Evolutionary conservation across 1,140 invertebrate species (phyloP), one percentile per base, ranked within the genome.

Genomic region (Bathynomus jamesi): DNA sequence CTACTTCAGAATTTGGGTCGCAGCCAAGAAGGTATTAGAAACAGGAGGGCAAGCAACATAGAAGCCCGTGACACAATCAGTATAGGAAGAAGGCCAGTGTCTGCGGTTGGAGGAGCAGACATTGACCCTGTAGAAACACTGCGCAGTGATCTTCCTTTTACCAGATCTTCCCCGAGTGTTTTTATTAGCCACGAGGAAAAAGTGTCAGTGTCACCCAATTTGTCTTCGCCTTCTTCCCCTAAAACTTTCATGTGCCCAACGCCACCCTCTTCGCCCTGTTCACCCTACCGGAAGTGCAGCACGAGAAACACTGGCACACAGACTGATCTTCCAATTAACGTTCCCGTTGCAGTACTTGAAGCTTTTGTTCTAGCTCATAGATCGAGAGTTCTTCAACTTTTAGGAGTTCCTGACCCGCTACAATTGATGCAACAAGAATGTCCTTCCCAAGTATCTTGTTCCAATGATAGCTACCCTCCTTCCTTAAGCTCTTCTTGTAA

Each of bases 341-440:
- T 76, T 21, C 75, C 75, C 25, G 75, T 76, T n/a, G 75, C 75
- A 30, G 75, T 76, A 27, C 70, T 76, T 11, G 75, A 76, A 61
- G 75, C 75, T 17, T 76, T 76, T 65, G 75, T 76, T 8, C 66
- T 76, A 25, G 72, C 75, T 61, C 72, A 76, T 65, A 72, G 72
- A 17, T 63, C 67, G 17, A 62, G 75, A 61, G 75, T 76, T 24
- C 72, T 76, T 28, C 75, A 76, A 31, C 61, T 76, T 3, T 67
- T 76, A 7, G 75, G 72, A 29, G 70, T 76, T 21, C 53, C 60
- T 2, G 67, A 69, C 17, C 67, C 40, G 24, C 46, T 28, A 64
- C 68, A 74, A 27, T 60, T 70, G 13, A 17, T 46, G 4, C 29
- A 65, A 25, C 25, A 65, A 30, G 27, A 28, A 28, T 21, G n/a